These are phyloP conservation scores for Acanthoscelides obtectus DNA, from an alignment of 2,888 invertebrate genomes.

Conservation along the genomic window DNA sequence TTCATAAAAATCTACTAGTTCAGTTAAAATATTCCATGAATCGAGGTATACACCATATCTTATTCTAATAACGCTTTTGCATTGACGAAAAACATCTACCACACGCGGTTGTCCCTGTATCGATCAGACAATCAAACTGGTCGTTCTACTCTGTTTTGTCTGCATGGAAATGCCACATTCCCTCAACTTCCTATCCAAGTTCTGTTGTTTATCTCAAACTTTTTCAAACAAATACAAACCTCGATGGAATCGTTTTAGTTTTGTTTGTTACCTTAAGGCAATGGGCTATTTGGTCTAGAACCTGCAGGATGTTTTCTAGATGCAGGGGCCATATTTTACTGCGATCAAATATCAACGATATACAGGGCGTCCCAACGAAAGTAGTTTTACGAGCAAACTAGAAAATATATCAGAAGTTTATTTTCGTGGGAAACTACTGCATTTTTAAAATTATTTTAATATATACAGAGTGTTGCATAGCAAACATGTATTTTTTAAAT, in stretches of 20 bases:
- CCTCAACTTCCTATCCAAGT: not conserved
- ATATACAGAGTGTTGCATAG: too few relatives aligned
- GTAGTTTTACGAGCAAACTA: too few relatives aligned
- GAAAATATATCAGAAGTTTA: too few relatives aligned
- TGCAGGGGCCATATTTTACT: not conserved
- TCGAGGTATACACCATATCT: too few relatives aligned
- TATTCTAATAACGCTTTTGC: not conserved
- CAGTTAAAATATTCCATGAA: too few relatives aligned
- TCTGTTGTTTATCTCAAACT: not conserved
- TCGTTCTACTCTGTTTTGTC: not conserved
- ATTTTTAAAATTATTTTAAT: too few relatives aligned
- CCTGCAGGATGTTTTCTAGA: not conserved
- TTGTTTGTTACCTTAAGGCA: not conserved
- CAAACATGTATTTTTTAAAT: too few relatives aligned
- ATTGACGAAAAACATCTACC: not conserved
- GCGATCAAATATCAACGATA: too few relatives aligned
- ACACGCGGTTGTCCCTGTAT: not conserved
- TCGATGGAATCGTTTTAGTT: not conserved
- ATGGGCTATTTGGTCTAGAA: not conserved
- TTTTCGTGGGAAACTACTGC: slow-evolving; percentile 20
- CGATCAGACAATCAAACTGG: not conserved
- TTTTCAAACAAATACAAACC: not conserved
- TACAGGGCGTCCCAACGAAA: too few relatives aligned
- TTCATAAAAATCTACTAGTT: too few relatives aligned
- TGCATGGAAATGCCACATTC: not conserved